phyloP scores from a whole-genome alignment of 2,797 vertebrate species.

The Pelochelys cantorii region DNA sequence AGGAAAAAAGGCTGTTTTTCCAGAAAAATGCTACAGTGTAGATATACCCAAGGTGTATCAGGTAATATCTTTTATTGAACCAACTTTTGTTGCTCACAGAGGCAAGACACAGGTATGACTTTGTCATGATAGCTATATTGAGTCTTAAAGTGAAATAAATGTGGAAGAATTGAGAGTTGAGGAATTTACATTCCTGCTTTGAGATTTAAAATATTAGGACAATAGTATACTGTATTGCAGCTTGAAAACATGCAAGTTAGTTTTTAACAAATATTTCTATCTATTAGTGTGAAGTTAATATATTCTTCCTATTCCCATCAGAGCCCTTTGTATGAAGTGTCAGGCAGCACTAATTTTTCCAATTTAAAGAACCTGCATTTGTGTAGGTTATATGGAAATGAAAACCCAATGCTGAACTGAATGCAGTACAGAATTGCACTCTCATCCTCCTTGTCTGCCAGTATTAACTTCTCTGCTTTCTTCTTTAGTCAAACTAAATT shows the following conservation, averaged over 20 bases:
- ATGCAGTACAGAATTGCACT: background rate
- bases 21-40: no score
- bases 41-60: background rate
- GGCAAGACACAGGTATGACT: background rate
- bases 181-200: background rate
- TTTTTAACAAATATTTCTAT: background rate
- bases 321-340: background rate
- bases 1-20: no score
- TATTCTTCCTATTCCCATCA: background rate
- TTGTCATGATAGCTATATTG: background rate
- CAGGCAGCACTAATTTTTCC: constrained; percentile 6
- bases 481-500: constrained; percentile 30
- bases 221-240: background rate
- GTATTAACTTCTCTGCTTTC: background rate
- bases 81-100: background rate
- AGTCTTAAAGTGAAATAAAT: background rate
- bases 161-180: background rate
- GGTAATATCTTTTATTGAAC: background rate
- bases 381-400: background rate
- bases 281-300: background rate
- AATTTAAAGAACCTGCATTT: background rate
- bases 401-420: background rate
- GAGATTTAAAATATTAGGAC: background rate
- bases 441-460: background rate
- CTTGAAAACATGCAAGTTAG: background rate